Evolutionary conservation across 2,113 vertebrate species (phyloP), one percentile per base, ranked within the genome.

Genomic region (Tauraco erythrolophus): DNA sequence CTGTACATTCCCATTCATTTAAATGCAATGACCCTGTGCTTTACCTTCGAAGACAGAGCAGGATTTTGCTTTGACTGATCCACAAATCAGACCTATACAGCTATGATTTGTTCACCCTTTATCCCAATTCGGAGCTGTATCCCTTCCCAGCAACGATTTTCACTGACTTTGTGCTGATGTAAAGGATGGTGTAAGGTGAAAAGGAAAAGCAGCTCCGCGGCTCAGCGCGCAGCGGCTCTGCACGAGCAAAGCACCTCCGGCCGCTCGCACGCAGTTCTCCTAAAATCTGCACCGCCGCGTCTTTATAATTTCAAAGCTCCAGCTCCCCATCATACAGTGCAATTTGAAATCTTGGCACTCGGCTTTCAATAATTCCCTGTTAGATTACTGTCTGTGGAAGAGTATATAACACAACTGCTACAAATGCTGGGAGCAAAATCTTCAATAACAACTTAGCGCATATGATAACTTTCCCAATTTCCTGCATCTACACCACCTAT

Each of bases 391-490:
- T 96, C 97, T 91, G 91, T 75, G 66, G 94, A 97, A 98, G 97
- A 98, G 97, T 85, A 97, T 97, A 98, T 98, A 98, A 98, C 97
- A 98, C 97, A 97, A 97, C 96, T 82, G 97, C 96, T 98, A 98
- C 98, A 98, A 98, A 98, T 93, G 98, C 98, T 98, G 93, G 96
- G 94, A 98, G 98, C 98, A 95, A 98, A 96, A 97, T 97, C 97
- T 96, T 98, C 98, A 98, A 98, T 98, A 98, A 98, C 98, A 95
- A 98, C 97, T 97, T 97, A 96, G 87, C 82, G 79, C 98, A 98
- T 98, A 97, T 97, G 98, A 98, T 98, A 98, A 98, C 98, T 98
- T 98, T 98, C 98, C 98, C 98, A 98, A 98, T 98, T 98, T 98
- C 97, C 98, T 98, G 97, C 97, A 70, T 97, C 97, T 97, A 97